Base-by-base conservation (phyloP, 92 coral and sea anemone species). In the Heliopora coerulea region DNA sequence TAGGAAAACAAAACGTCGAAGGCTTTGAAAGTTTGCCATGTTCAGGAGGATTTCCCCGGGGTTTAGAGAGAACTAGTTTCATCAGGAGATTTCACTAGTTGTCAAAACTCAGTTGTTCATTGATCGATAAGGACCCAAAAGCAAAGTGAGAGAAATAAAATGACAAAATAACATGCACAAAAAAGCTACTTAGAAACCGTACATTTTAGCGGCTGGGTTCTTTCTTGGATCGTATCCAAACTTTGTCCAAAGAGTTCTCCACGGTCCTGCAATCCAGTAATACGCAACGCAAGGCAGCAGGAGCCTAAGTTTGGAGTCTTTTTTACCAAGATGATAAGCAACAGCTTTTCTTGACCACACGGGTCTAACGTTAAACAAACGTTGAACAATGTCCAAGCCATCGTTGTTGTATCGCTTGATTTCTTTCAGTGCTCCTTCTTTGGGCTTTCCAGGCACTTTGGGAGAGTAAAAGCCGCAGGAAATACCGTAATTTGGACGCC, bases 171-270 rank as follows among this genome's bases (percentile, higher is more conserved):
- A n/a, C n/a, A n/a, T n/a, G n/a, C n/a, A n/a, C n/a, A n/a, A n/a
- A n/a, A n/a, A n/a, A n/a, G n/a, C n/a, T n/a, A n/a, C n/a, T n/a
- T n/a, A n/a, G n/a, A n/a, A 59, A 57, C 66, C 90, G 79, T 67
- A 88, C 99, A 95, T 88, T 83, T 95, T 95, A 19, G 99, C 95
- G 13, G 84, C 69, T 3, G 96, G 96, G 59, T 90, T 88, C 54
- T 83, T 95, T 24, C 93, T 86, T 3, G 99, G 99, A 69, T 95
- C 96, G 77, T 88, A 95, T 2, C 96, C 99, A 62, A 95, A 81
- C 80, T 88, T 82, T 9, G 88, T 69, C 96, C 96, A 95, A 1
- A 95, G 82, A 9, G 96, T 81, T 56, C 99, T 83, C 99, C 99
- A 95, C 0, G 99, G 98, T 11, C 98, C 98, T 67, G 85, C 89